Conservation (phyloP, 2,888 invertebrate species). For the Drosophila acutilabella region DNA sequence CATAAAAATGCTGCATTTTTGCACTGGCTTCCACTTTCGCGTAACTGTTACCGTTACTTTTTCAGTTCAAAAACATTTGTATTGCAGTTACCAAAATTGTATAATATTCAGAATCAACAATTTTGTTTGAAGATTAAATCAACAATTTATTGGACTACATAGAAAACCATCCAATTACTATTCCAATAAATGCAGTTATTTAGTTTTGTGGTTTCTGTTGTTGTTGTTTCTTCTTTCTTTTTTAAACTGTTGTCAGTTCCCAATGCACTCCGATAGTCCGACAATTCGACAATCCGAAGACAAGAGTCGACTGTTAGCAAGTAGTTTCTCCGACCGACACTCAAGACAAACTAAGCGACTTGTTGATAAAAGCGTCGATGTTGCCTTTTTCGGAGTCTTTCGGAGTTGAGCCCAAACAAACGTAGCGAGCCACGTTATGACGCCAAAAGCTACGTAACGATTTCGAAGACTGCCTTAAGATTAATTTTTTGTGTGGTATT, state of each 20-base stretch:
- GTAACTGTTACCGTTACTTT: constrained; percentile 52
- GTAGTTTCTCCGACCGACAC: constrained; percentile 69
- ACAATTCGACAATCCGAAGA: constrained; percentile 5
- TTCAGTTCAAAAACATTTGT: constrained; percentile 3
- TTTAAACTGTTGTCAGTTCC: constrained; percentile 13
- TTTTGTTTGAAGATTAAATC: constrained; percentile 10
- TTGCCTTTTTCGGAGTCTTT: constrained; percentile 37
- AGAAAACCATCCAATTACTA: constrained; percentile 21
- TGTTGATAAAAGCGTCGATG: constrained; percentile 53
- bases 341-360: constrained; percentile 64
- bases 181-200: constrained; percentile 13
- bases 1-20: constrained; percentile 56
- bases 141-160: constrained; percentile 6
- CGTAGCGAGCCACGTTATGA: constrained; percentile 14
- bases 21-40: constrained; percentile 49
- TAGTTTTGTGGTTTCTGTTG: background rate
- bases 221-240: constrained; percentile 21
- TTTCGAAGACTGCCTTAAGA: background rate
- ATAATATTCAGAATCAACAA: constrained; percentile 30
- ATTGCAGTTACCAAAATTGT: too few relatives aligned
- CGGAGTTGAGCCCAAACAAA: constrained; percentile 29
- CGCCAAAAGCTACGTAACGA: background rate
- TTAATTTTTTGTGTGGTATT: background rate
- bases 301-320: constrained; percentile 33
- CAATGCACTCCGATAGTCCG: constrained; percentile 6